Evolutionary conservation across 2,797 vertebrate genomes (phyloP).

Genomic region (Orientallactaga sibirica): DNA sequence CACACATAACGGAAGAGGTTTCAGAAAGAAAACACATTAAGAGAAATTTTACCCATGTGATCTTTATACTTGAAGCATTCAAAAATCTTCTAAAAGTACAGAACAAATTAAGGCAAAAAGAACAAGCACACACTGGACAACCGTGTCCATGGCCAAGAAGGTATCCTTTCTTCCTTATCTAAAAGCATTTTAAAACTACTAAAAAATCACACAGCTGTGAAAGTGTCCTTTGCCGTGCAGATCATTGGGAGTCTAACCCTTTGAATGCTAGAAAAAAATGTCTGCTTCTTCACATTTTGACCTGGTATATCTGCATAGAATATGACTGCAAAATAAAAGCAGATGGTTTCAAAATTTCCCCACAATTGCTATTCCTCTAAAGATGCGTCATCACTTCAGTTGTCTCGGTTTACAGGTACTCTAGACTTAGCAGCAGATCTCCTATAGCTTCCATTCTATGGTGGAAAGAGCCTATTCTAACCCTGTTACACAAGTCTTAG

Average conservation of each 20-base stretch:
- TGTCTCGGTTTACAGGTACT: background rate
- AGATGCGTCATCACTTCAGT: background rate
- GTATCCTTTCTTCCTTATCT: background rate
- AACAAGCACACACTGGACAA: background rate
- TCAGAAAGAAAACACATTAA: constrained; percentile 38
- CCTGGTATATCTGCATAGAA: background rate
- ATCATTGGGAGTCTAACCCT: background rate
- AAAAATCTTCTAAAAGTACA: constrained; percentile 45
- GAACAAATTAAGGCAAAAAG: constrained; percentile 56
- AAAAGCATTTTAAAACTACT: constrained; percentile 45
- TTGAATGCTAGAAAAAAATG: constrained; percentile 20
- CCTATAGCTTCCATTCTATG: accelerated
- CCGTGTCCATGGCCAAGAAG: background rate
- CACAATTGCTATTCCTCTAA: background rate
- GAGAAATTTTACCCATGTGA: constrained; percentile 35
- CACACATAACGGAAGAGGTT: background rate
- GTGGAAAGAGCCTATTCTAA: background rate
- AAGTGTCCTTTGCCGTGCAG: background rate
- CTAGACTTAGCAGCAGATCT: background rate
- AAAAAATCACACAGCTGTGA: background rate
- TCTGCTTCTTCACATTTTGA: constrained; percentile 39
- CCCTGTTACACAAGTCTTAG: background rate
- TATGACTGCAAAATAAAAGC: constrained; percentile 33
- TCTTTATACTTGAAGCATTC: background rate
- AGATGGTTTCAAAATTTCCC: background rate